These are phyloP conservation scores for Pycnomerus fuliginosus DNA, from an alignment of 2,888 invertebrate species.

Conservation along the genomic window DNA sequence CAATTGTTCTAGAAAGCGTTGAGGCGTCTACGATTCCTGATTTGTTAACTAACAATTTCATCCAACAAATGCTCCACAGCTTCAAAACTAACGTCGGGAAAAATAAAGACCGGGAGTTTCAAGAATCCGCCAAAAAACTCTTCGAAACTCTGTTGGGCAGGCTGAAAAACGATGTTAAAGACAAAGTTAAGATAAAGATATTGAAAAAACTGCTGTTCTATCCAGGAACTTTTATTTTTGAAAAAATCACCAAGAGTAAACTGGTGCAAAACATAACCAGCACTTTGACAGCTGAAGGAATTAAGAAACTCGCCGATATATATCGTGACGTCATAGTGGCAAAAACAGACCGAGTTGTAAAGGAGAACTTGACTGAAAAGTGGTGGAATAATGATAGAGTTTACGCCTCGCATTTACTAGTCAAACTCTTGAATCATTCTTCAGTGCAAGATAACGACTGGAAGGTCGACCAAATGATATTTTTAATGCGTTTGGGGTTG, in stretches of 20 bases:
- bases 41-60: conserved; percentile 64
- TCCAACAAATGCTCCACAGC: conserved; percentile 64
- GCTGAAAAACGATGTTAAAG: conserved; percentile 55
- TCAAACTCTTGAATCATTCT: conserved; percentile 51
- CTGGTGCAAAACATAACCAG: conserved; percentile 65
- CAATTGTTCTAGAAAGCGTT: conserved; percentile 58
- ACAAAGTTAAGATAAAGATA: conserved; percentile 58
- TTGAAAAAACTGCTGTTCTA: conserved; percentile 65
- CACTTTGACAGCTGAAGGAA: conserved; percentile 60
- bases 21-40: conserved; percentile 55
- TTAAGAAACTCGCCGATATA: conserved; percentile 63
- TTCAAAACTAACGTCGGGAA: conserved; percentile 62
- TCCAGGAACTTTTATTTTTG: conserved; percentile 73
- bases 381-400: conserved; percentile 71
- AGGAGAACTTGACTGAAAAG: conserved; percentile 49
- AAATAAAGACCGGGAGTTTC: conserved; percentile 60
- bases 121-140: conserved; percentile 59
- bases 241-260: conserved; percentile 68
- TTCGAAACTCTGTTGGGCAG: conserved; percentile 56
- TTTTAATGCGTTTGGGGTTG: conserved; percentile 65
- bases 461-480: conserved; percentile 64
- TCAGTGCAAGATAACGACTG: conserved; percentile 57
- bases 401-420: conserved; percentile 63
- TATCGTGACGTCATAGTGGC: conserved; percentile 64
- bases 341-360: conserved; percentile 57